These are phyloP conservation scores for Pipistrellus pygmaeus DNA, from an alignment of 2,797 vertebrate species.

Conservation along the genomic window DNA sequence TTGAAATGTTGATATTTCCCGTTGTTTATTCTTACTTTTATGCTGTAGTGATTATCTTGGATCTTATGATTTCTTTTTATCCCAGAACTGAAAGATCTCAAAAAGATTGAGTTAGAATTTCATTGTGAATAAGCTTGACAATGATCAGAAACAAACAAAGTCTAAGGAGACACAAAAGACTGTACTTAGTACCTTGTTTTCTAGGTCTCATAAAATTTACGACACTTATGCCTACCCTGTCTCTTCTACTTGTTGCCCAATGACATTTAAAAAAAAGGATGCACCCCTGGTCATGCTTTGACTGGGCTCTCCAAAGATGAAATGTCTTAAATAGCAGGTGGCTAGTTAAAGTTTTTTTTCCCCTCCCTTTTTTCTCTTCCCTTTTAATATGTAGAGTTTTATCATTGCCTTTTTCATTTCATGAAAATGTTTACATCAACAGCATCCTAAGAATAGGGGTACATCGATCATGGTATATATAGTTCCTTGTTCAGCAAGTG, in stretches of 20 bases:
- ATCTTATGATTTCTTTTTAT: slow-evolving; percentile 46
- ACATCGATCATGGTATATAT: background rate
- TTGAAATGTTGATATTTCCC: background rate
- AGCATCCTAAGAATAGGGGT: background rate
- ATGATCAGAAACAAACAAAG: background rate
- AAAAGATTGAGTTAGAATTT: slow-evolving; percentile 63
- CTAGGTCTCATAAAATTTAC: background rate
- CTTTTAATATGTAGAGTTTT: slow-evolving; percentile 39
- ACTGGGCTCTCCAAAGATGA: slow-evolving; percentile 47
- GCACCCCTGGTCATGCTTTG: background rate
- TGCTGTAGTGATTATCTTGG: background rate
- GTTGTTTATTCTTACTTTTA: slow-evolving; percentile 25
- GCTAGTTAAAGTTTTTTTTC: background rate
- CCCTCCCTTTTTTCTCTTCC: background rate
- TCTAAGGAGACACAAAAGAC: slow-evolving; percentile 38
- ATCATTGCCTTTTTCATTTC: slow-evolving; percentile 42
- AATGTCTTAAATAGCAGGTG: slow-evolving; percentile 10
- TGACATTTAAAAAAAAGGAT: slow-evolving; percentile 30
- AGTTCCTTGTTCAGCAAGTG: background rate
- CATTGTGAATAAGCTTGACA: background rate
- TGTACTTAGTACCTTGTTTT: slow-evolving; percentile 12
- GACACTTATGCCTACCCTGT: background rate
- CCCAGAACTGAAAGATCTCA: slow-evolving; percentile 23
- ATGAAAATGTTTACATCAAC: slow-evolving; percentile 12
- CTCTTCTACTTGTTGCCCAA: background rate